Evolutionary conservation across 2,888 invertebrate genomes (phyloP), one percentile per base, ranked within the genome.

Genomic region (Hyles lineata): DNA sequence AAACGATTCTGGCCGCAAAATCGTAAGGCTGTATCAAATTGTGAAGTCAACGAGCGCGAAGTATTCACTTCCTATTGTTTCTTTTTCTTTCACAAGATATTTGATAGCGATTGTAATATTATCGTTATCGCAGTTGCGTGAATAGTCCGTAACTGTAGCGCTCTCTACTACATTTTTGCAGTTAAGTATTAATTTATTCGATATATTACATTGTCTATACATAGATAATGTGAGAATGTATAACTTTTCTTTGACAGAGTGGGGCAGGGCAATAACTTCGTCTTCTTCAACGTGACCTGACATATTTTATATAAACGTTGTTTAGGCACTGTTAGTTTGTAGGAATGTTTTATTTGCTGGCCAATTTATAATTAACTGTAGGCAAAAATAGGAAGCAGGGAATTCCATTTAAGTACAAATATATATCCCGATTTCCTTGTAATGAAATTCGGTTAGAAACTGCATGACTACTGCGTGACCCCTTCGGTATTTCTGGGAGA

Each of bases 21-120:
- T 17, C 50, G 43, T 29, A 43, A 67, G 67, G 43, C 67, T 43
- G 67, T 67, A 50, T 67, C 67, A 11, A 67, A 67, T 67, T 52
- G 61, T 32, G 52, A 52, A 61, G 50, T 60, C 50, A 76, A 23
- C 59, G 76, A 75, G 63, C 69, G 71, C 70, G 19, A 74, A 78
- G 59, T 74, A 82, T 79, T 79, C 75, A 75, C 76, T 79, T 79
- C 75, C 80, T 63, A 76, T 70, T 60, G 43, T 72, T 43, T 71
- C 62, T 72, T 63, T 55, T 63, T 43, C 55, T 71, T 61, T 50
- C 29, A 67, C 67, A 67, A 67, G 50, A 67, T n/a, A 55, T 67
- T 67, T 23, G 17, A 50, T 50, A 50, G 21, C 35, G 35, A 19
- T 35, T 17, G 8, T 55, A n/a, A 55, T 55, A 50, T 50, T 67